Conservation (phyloP, 1,140 invertebrate species). For the Orius insidiosus region DNA sequence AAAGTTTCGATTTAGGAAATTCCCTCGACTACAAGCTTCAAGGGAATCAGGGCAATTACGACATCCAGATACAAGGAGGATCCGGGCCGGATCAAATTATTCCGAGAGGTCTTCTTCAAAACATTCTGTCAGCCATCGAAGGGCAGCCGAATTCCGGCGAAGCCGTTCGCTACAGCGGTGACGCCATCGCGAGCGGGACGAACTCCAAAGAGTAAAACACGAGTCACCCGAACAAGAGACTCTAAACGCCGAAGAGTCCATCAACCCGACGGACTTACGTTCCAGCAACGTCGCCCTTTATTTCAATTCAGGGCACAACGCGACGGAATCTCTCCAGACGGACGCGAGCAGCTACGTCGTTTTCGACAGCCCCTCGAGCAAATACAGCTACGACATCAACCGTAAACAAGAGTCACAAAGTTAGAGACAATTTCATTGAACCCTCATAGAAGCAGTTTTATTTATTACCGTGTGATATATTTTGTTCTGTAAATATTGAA, state of each 20-base stretch:
- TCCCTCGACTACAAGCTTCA: slow-evolving; percentile 35
- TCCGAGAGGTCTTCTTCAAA: slow-evolving; percentile 56
- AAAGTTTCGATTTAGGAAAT: slow-evolving; percentile 15
- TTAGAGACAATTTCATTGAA: no score
- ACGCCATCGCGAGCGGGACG: slow-evolving; percentile 7
- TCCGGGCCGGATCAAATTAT: slow-evolving; percentile 50
- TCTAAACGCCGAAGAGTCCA: slow-evolving; percentile 2
- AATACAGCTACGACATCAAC: slow-evolving; percentile 15
- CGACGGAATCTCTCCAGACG: not conserved
- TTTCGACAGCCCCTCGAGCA: slow-evolving; percentile 15
- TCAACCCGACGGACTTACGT: not conserved
- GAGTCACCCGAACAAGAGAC: slow-evolving; percentile 4
- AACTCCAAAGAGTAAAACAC: not conserved
- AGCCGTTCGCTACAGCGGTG: slow-evolving; percentile 9
- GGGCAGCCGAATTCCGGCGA: slow-evolving; percentile 28
- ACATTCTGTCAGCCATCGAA: slow-evolving; percentile 55
- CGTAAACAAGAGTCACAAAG: no score
- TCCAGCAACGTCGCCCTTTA: slow-evolving; percentile 10
- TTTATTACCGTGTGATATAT: no score
- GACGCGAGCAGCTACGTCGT: slow-evolving; percentile 15
- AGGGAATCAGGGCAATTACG: slow-evolving; percentile 44
- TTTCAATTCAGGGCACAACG: slow-evolving; percentile 5
- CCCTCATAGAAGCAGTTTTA: no score
- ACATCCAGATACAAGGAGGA: slow-evolving; percentile 47
- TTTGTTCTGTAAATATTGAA: no score